These are phyloP conservation scores for Serilophus lunatus DNA, from an alignment of 2,113 vertebrate genomes.

Conservation along the genomic window DNA sequence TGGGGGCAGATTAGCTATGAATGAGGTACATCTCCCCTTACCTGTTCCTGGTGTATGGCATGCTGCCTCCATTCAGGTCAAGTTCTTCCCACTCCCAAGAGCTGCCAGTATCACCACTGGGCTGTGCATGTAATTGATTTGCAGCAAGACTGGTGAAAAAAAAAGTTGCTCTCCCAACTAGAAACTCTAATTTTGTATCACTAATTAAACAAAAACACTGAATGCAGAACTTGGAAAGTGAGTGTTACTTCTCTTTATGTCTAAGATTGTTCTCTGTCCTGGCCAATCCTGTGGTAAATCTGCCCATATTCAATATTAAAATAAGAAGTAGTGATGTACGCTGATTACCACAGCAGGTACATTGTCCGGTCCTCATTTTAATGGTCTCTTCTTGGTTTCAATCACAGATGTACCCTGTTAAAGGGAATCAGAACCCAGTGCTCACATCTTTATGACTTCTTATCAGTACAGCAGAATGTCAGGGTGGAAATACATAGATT, in stretches of 20 bases:
- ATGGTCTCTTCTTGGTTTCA: background rate
- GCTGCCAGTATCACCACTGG: background rate
- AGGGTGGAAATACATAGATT: background rate
- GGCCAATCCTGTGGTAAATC: background rate
- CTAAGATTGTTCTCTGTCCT: background rate
- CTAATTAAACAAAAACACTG: background rate
- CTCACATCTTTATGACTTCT: background rate
- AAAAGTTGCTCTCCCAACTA: background rate
- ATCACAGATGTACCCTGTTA: background rate
- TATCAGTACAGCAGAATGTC: background rate
- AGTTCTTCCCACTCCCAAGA: background rate
- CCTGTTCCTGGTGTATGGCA: background rate
- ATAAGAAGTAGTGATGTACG: background rate
- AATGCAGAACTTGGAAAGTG: background rate
- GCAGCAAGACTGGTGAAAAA: accelerated
- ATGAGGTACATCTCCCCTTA: background rate
- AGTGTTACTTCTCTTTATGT: background rate
- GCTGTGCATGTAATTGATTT: accelerated
- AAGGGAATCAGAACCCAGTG: background rate
- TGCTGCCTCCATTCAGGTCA: background rate
- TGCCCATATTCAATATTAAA: background rate
- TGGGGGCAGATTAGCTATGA: background rate
- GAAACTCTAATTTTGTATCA: background rate
- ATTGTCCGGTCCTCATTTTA: conserved; percentile 16
- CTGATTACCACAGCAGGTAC: background rate